Base-by-base conservation (phyloP, 2,113 vertebrate species). In the Ictalurus furcatus region DNA sequence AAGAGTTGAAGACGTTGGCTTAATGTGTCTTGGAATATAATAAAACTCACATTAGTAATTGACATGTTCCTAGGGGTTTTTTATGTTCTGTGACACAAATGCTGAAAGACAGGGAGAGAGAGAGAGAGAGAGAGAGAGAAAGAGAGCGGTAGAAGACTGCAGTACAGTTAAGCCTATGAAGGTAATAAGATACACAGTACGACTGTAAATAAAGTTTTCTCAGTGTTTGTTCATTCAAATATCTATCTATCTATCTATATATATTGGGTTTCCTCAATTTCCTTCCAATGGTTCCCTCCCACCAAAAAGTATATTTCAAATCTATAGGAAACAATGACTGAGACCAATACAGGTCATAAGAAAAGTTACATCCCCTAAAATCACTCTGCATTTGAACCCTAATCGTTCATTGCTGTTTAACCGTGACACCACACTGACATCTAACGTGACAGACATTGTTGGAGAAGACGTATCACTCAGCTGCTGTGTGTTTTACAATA, bases 401-500 rank as follows among this genome's bases (percentile, higher is more conserved):
- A 0, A 17, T 28, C 34, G 40, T 63, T 40, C 30, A 23, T 61
- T 63, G 11, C 58, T 44, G 21, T 63, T 23, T 44, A 44, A 84
- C 58, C 12, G 23, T 84, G 58, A 84, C 58, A 63, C 13, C 34
- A 63, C 81, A 37, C 80, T 34, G 30, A 37, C 52, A 61, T 82
- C 54, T 28, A 54, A 56, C 13, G 56, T 78, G 13, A n/a, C 71
- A 86, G 30, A 40, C 30, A 76, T 76, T 71, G 21, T 69, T 56
- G 21, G 21, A 56, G 7, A 54, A 54, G 44, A 81, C 30, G 56
- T 37, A 63, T 79, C 28, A 17, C 80, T 17, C 19, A 40, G 63
- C 87, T 73, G 40, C n/a, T 69, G 78, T 82, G 48, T 28, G 63
- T 56, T 56, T 59, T 48, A 85, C 63, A 52, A 25, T 85, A 58